Conservation (phyloP, 2,113 vertebrate species). For the Atlantisia rogersi region DNA sequence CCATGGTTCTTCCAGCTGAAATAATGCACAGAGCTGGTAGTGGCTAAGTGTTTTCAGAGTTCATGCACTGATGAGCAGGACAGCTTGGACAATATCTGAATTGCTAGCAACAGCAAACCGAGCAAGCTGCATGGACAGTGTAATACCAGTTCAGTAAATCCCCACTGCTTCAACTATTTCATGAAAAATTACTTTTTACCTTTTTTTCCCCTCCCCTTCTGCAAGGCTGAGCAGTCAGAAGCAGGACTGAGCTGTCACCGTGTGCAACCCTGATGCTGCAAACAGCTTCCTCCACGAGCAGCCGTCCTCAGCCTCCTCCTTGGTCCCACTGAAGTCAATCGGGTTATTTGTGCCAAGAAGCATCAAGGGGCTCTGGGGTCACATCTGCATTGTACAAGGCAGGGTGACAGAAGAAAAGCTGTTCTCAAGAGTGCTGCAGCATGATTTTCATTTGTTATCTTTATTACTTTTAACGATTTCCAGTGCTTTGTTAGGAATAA, state of each 20-base stretch:
- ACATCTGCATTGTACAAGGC: not conserved
- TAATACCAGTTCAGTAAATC: constrained; percentile 32
- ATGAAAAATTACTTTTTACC: not conserved
- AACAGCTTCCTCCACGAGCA: accelerated
- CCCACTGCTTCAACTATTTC: not conserved
- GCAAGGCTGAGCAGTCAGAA: not conserved
- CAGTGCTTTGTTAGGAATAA: not conserved
- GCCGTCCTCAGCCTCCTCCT: not conserved
- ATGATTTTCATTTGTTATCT: not conserved
- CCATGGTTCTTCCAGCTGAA: constrained; percentile 58
- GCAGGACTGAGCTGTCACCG: not conserved
- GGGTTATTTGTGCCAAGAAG: not conserved
- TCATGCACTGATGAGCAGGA: constrained; percentile 63
- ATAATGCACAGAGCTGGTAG: constrained; percentile 59
- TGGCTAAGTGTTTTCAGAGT: constrained; percentile 63
- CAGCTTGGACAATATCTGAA: constrained; percentile 55
- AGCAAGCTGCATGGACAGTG: constrained; percentile 15
- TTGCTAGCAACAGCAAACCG: constrained; percentile 29
- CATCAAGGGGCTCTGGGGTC: not conserved
- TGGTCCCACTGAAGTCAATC: not conserved
- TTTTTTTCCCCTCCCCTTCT: not conserved
- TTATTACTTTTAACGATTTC: not conserved
- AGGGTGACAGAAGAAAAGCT: not conserved
- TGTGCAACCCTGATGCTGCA: not conserved
- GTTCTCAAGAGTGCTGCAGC: not conserved